Evolutionary conservation across 2,113 vertebrate genomes (phyloP).

Genomic region (Ameiurus melas): DNA sequence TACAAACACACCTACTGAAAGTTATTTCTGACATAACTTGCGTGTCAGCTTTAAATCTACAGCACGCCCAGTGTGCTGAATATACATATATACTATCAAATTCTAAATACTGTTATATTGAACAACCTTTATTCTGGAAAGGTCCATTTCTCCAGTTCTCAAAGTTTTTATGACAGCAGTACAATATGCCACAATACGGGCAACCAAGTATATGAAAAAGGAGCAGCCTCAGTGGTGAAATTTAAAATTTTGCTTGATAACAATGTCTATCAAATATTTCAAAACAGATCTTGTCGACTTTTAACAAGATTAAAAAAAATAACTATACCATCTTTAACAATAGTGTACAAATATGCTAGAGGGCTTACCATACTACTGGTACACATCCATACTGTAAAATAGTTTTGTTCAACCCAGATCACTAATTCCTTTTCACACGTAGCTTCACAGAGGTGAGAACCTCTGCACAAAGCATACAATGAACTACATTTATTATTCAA

Average conservation of each 20-base stretch:
- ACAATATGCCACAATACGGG: slow-evolving; percentile 32
- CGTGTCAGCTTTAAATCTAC: neutral
- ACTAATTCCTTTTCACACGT: neutral
- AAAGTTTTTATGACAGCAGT: slow-evolving; percentile 16
- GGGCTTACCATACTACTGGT: neutral
- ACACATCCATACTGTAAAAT: neutral
- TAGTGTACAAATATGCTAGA: neutral
- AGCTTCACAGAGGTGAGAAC: slow-evolving; percentile 14
- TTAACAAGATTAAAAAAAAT: neutral
- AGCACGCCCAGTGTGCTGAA: neutral
- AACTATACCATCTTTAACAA: neutral
- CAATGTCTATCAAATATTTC: neutral
- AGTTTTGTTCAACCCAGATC: neutral
- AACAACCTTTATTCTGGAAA: neutral
- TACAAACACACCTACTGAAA: neutral
- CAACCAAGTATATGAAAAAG: slow-evolving; percentile 32
- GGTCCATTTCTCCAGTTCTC: neutral
- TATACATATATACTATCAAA: neutral
- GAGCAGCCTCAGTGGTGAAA: neutral
- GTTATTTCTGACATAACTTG: neutral
- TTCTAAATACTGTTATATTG: neutral
- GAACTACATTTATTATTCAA: neutral
- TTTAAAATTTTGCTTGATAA: neutral
- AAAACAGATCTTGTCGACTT: neutral
- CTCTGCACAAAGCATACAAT: slow-evolving; percentile 3